Evolutionary conservation across 2,888 invertebrate species (phyloP).

Genomic region (Drosophila subquinaria): DNA sequence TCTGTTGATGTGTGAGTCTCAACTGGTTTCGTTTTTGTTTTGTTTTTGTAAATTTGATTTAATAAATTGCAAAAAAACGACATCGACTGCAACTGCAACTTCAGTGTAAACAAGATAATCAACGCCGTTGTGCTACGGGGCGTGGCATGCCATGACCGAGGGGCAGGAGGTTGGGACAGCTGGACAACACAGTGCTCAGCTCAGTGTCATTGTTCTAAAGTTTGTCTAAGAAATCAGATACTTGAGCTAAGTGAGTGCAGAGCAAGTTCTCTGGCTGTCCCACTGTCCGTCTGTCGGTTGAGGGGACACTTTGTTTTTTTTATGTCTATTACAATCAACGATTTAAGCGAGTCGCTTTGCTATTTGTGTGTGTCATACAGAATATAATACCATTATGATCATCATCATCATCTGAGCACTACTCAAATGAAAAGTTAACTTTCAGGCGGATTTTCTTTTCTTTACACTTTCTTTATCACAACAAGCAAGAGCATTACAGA

Average conservation of each 20-base stretch:
- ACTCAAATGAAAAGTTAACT: conserved; percentile 8
- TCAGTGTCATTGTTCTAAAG: conserved; percentile 72
- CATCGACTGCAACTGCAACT: conserved; percentile 56
- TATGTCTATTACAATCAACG: conserved; percentile 39
- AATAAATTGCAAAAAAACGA: conserved; percentile 66
- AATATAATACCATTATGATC: conserved; percentile 24
- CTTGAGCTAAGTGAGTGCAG: conserved; percentile 50
- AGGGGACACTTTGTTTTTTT: conserved; percentile 44
- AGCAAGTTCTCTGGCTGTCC: conserved; percentile 26
- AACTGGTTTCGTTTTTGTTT: conserved; percentile 65
- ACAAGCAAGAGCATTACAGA: too few relatives aligned
- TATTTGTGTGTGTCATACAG: conserved; percentile 10
- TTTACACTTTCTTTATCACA: background rate
- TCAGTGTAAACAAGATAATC: conserved; percentile 79
- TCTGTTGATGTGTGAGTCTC: conserved; percentile 39
- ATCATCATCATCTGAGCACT: conserved; percentile 10
- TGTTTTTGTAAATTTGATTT: conserved; percentile 66
- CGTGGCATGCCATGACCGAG: conserved; percentile 38
- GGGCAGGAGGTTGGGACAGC: background rate
- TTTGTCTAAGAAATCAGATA: conserved; percentile 71
- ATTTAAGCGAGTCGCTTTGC: conserved; percentile 23
- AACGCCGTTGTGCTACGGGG: conserved; percentile 47
- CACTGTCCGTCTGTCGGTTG: conserved; percentile 9
- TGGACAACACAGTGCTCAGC: conserved; percentile 21
- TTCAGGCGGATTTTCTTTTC: background rate